These are phyloP conservation scores for Loripinus fragilis DNA, from an alignment of 2,888 invertebrate species.

Conservation along the genomic window DNA sequence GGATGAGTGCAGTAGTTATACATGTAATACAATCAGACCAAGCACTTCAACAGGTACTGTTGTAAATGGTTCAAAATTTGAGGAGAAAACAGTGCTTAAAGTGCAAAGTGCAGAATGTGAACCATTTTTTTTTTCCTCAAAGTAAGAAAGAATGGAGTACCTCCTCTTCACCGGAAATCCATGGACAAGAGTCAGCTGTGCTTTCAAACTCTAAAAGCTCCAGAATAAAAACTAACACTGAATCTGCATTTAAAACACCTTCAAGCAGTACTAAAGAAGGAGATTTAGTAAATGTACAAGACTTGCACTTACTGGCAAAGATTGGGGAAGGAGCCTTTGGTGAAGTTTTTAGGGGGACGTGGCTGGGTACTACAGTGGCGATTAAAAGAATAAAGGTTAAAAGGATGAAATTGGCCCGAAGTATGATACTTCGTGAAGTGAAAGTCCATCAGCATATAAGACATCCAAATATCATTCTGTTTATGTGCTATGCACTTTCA, in stretches of 20 bases:
- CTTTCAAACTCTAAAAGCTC: too few relatives aligned
- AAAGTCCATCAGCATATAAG: conserved; percentile 26
- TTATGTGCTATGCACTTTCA: conserved; percentile 23
- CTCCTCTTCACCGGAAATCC: not conserved
- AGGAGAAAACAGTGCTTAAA: too few relatives aligned
- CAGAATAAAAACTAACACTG: too few relatives aligned
- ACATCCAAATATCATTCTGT: conserved; percentile 40
- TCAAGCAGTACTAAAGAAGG: too few relatives aligned
- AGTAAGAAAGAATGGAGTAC: not conserved
- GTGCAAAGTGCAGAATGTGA: too few relatives aligned
- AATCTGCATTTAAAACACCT: too few relatives aligned
- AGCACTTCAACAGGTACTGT: too few relatives aligned
- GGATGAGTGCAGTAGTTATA: too few relatives aligned
- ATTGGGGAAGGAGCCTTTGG: conserved; percentile 42
- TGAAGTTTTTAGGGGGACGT: conserved; percentile 22
- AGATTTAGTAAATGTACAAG: not conserved
- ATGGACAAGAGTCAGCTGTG: too few relatives aligned
- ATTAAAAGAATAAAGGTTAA: conserved; percentile 31
- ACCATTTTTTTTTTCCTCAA: too few relatives aligned
- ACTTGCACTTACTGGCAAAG: conserved; percentile 6
- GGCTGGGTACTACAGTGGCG: conserved; percentile 35
- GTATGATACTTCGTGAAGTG: conserved; percentile 30
- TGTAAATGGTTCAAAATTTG: too few relatives aligned
- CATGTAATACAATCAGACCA: too few relatives aligned
- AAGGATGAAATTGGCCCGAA: conserved; percentile 33